Base-by-base conservation (phyloP, 2,797 vertebrate species). In the Moxostoma hubbsi region DNA sequence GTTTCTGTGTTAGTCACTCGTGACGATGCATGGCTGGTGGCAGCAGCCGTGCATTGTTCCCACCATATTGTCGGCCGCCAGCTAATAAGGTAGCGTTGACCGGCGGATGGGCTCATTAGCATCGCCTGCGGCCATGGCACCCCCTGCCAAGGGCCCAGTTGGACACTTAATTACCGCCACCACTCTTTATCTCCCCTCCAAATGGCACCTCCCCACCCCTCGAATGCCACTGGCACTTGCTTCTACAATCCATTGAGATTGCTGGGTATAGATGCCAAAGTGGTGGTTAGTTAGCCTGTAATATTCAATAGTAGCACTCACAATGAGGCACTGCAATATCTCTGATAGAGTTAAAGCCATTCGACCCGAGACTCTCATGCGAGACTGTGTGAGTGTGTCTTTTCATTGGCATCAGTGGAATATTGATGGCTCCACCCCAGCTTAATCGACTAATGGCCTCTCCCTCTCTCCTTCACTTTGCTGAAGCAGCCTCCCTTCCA, bases 391-490 rank as follows among this genome's bases (percentile, higher is more conserved):
- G 65, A 65, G 51, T 71, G 57, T 64, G 74, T 64, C 74, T 81
- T 92, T 87, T 86, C 91, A 90, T 90, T 91, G 91, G 92, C 92
- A 91, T 91, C 86, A 75, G 88, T 80, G 81, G 86, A 89, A 89
- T 93, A 93, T 93, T 90, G 93, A 94, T 92, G 92, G 91, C 88
- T 89, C 89, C 86, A 73, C 91, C 89, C 89, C 79, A 85, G 88
- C 90, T 93, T 93, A 94, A 93, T 94, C 92, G 91, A 90, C 93
- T 94, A 94, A 94, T 94, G 92, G 93, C 90, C 87, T 93, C 89
- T 81, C 85, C 88, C 86, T 87, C 89, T 92, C 90, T 86, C 83
- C 88, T 89, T 75, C 79, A 86, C 89, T 85, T 80, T 80, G 89
- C 85, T 89, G 89, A 90, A 90, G 89, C 88, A 89, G 70, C 88